Evolutionary conservation across 2,888 invertebrate genomes (phyloP).

Genomic region (Parelbella ahira): DNA sequence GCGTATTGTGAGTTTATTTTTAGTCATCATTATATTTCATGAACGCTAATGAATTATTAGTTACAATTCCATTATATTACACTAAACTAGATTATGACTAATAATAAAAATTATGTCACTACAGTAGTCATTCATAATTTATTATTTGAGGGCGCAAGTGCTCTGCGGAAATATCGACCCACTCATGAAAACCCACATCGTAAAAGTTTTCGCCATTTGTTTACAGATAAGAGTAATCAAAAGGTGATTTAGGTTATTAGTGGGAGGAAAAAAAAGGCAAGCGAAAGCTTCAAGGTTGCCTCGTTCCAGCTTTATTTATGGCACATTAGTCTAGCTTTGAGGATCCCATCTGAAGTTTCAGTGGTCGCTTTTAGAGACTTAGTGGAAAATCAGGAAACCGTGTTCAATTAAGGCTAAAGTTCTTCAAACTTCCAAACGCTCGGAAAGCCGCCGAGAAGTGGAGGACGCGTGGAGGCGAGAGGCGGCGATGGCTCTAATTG

Average conservation of each 20-base stretch:
- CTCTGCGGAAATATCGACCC: no score
- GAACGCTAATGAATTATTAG: no score
- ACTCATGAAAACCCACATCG: slow-evolving; percentile 1
- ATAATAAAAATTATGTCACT: no score
- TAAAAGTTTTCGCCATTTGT: slow-evolving; percentile 14
- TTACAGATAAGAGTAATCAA: slow-evolving; percentile 13
- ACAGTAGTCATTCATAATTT: no score
- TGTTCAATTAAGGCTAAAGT: slow-evolving; percentile 38
- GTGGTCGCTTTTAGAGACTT: slow-evolving; percentile 10
- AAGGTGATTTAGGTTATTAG: slow-evolving; percentile 9
- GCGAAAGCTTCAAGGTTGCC: not conserved
- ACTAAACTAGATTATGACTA: no score
- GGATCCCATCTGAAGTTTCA: slow-evolving; percentile 13
- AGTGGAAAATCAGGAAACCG: slow-evolving; percentile 25
- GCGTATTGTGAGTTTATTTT: no score
- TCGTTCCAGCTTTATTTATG: slow-evolving; percentile 3
- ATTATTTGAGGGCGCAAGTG: no score
- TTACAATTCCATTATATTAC: no score
- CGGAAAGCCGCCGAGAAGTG: slow-evolving; percentile 15
- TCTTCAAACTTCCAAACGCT: slow-evolving; percentile 30
- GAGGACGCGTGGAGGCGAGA: no score
- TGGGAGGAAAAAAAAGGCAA: not conserved
- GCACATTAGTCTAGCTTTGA: slow-evolving; percentile 9
- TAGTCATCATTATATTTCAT: no score
- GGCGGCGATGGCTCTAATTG: slow-evolving; percentile 16